Evolutionary conservation across 64 coral and sea anemone species (phyloP), one percentile per base, ranked within the genome.

Genomic region (Montipora capricornis): DNA sequence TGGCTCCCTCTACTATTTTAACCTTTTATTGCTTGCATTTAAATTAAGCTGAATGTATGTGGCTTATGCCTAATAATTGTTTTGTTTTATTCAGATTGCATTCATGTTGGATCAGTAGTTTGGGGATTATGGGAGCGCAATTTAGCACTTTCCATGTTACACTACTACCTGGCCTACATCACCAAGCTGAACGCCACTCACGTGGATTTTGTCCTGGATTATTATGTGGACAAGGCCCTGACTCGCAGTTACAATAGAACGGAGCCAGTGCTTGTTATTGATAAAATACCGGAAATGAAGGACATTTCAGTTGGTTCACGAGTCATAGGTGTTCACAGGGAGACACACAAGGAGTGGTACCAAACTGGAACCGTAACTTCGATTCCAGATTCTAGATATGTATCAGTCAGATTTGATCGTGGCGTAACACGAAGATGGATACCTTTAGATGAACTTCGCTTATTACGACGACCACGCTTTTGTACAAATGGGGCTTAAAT

Each of bases 91-190:
- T 88, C 5, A 91, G 90, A 76, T 9, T 91, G 90, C 53, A 61
- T 91, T 45, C 26, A 60, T 68, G 79, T 83, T 81, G 79, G 79
- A 74, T 74, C 79, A 37, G 10, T 83, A 17, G n/a, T 83, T 58
- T 79, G 59, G 68, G 80, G 80, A 82, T 60, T 79, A 10, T 76
- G 76, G 73, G 17, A 3, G 0, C 14, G 4, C 15, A 52, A 81
- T 1, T 1, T 20, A 46, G 5, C 17, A 8, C 0, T 2, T 6
- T 24, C 14, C 60, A 0, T 1, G 1, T 2, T 57, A n/a, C 62
- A 75, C 61, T 91, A 91, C 80, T 73, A 52, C 45, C 49, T 44
- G 22, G 90, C 15, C 20, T 75, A 59, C 29, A 58, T 91, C 44
- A 83, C 66, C 52, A 68, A 26, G 26, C 49, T 90, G 8, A 66